phyloP scores from a whole-genome alignment of 2,888 invertebrate genomes.

The Scaptomyza cyrtandrae region DNA sequence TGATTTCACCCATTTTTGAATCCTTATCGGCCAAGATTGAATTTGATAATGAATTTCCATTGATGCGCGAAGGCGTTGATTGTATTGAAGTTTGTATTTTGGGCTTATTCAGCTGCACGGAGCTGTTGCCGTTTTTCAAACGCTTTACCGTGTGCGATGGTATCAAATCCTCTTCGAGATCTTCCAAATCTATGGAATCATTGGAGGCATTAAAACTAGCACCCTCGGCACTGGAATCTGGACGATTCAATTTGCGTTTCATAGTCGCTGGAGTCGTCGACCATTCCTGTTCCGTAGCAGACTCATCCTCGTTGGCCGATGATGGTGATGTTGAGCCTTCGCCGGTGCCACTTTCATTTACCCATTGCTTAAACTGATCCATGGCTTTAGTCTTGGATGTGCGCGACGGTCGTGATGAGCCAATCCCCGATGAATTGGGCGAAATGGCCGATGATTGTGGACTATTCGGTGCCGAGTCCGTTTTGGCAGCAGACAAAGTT shows the following conservation, averaged over 20 bases:
- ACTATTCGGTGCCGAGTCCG: slow-evolving; percentile 58
- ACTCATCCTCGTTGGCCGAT: slow-evolving; percentile 84
- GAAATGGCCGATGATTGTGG: slow-evolving; percentile 77
- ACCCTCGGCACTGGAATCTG: slow-evolving; percentile 80
- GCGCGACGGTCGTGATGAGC: slow-evolving; percentile 82
- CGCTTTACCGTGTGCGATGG: slow-evolving; percentile 86
- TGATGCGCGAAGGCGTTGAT: slow-evolving; percentile 69
- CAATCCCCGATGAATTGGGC: slow-evolving; percentile 65
- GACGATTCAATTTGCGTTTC: slow-evolving; percentile 85
- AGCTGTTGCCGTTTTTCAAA: slow-evolving; percentile 83
- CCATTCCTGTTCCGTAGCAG: slow-evolving; percentile 76
- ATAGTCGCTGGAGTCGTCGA: slow-evolving; percentile 51
- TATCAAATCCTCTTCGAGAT: slow-evolving; percentile 86
- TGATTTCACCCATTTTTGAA: slow-evolving; percentile 82
- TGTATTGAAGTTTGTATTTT: slow-evolving; percentile 44
- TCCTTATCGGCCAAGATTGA: slow-evolving; percentile 29
- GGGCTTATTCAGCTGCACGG: slow-evolving; percentile 76
- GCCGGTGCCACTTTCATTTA: slow-evolving; percentile 79
- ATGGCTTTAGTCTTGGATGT: slow-evolving; percentile 91
- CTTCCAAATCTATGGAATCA: slow-evolving; percentile 85
- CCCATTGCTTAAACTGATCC: slow-evolving; percentile 94
- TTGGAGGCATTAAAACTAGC: slow-evolving; percentile 84
- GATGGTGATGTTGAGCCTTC: slow-evolving; percentile 86
- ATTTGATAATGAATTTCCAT: slow-evolving; percentile 70
- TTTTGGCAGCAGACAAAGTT: slow-evolving; percentile 15